Evolutionary conservation across 2,797 vertebrate species (phyloP).

Genomic region (Oryzias sinensis): DNA sequence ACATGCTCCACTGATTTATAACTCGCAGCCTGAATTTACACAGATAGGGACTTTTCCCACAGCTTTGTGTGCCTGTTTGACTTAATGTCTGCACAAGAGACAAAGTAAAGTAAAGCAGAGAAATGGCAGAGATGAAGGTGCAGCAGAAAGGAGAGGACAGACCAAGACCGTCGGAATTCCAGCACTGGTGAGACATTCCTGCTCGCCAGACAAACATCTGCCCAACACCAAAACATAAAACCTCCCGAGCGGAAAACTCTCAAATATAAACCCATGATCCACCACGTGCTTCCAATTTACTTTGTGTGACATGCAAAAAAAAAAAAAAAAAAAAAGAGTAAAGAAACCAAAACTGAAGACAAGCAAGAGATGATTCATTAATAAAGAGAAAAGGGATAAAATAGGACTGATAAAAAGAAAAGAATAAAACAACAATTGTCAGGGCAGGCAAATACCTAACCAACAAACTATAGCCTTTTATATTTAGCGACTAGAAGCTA

Average conservation of each 20-base stretch:
- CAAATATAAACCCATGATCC: neutral
- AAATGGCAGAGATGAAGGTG: constrained; percentile 2
- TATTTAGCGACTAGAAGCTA: no score
- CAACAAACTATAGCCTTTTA: no score
- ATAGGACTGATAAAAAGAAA: no score
- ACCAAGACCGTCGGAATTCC: constrained; percentile 21
- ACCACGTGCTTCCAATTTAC: neutral
- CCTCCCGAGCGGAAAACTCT: constrained; percentile 26
- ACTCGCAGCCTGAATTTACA: constrained; percentile 30
- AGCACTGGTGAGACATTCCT: constrained; percentile 8
- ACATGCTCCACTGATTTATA: constrained; percentile 48
- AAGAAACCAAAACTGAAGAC: neutral
- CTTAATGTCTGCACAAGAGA: constrained; percentile 5
- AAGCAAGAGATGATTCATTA: neutral
- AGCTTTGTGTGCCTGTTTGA: neutral
- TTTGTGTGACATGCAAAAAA: no score
- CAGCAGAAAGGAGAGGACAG: constrained; percentile 2
- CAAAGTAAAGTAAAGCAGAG: constrained; percentile 36
- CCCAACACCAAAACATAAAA: neutral
- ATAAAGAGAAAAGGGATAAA: no score
- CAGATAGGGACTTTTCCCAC: constrained; percentile 45
- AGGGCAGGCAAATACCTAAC: no score
- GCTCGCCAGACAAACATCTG: constrained; percentile 22
- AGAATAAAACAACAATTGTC: no score
- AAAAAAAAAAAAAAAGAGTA: no score